Evolutionary conservation across 2,797 vertebrate species (phyloP).

Genomic region (Gallinago nigripennis): DNA sequence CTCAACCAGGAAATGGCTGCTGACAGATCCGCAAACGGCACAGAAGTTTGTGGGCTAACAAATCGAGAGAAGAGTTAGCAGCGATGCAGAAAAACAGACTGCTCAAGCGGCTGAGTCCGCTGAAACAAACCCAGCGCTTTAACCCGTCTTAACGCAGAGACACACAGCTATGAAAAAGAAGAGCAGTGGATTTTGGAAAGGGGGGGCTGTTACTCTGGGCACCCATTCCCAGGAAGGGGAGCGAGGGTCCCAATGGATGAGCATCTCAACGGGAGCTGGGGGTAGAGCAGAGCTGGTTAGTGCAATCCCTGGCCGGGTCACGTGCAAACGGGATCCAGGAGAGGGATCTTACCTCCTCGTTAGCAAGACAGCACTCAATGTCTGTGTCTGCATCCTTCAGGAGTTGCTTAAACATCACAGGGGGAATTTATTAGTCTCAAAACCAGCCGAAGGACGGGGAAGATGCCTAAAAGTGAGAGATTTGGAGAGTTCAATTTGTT

Average conservation of each 20-base stretch:
- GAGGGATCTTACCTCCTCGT: constrained; percentile 6
- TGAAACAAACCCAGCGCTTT: neutral
- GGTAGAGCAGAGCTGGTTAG: rapidly evolving
- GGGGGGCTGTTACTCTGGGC: neutral
- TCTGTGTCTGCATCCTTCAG: constrained; percentile 26
- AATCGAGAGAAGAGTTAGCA: neutral
- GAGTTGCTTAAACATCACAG: neutral
- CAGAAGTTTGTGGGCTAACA: neutral
- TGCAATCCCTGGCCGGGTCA: neutral
- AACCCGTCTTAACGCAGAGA: neutral
- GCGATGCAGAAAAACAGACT: neutral
- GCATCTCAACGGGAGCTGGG: rapidly evolving
- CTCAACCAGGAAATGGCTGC: neutral
- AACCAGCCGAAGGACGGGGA: neutral
- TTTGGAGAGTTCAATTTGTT: neutral
- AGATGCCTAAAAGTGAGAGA: constrained; percentile 9
- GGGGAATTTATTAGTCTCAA: neutral
- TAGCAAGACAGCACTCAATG: neutral
- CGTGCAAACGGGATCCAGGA: neutral
- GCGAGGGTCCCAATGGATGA: neutral
- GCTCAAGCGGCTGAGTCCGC: neutral
- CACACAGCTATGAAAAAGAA: neutral
- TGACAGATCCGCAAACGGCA: neutral
- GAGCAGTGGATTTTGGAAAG: neutral
- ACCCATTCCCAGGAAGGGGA: neutral